These are phyloP conservation scores for Rhinichthys klamathensis DNA, from an alignment of 2,113 vertebrate species.

Conservation along the genomic window DNA sequence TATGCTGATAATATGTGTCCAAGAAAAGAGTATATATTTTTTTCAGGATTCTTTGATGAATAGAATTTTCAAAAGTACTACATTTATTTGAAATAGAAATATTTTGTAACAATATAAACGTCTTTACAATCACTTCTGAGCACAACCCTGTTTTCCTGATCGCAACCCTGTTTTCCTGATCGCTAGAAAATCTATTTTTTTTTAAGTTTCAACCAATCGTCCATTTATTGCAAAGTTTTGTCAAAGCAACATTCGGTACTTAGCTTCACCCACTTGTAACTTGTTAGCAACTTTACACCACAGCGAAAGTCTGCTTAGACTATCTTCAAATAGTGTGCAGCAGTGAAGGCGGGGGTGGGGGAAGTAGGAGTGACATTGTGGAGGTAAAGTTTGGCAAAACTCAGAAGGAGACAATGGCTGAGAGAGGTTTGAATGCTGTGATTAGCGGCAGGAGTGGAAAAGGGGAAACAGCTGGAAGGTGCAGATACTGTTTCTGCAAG, in stretches of 20 bases:
- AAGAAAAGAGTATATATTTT: too few species aligned
- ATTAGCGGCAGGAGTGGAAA: constrained; percentile 64
- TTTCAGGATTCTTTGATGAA: too few species aligned
- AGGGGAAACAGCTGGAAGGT: constrained; percentile 69
- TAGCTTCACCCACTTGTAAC: constrained; percentile 14
- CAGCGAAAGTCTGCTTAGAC: constrained; percentile 15
- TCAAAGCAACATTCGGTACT: background rate
- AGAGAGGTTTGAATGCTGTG: constrained; percentile 64
- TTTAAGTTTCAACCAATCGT: background rate
- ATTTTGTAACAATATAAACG: too few species aligned
- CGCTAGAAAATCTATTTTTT: background rate
- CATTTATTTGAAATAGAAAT: too few species aligned
- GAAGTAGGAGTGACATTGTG: constrained; percentile 34
- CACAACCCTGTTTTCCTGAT: background rate
- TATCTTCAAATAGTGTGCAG: constrained; percentile 18
- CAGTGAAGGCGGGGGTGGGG: background rate
- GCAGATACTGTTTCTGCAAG: constrained; percentile 75
- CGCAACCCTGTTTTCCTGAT: too few species aligned
- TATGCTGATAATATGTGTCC: too few species aligned
- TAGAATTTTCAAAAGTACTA: too few species aligned
- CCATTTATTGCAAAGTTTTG: constrained; percentile 5
- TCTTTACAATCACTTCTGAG: background rate
- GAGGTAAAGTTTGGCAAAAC: constrained; percentile 65
- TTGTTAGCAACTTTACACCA: constrained; percentile 26
- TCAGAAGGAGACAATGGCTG: constrained; percentile 67